These are phyloP conservation scores for Tenthredo notha DNA, from an alignment of 2,888 invertebrate genomes.

Conservation along the genomic window DNA sequence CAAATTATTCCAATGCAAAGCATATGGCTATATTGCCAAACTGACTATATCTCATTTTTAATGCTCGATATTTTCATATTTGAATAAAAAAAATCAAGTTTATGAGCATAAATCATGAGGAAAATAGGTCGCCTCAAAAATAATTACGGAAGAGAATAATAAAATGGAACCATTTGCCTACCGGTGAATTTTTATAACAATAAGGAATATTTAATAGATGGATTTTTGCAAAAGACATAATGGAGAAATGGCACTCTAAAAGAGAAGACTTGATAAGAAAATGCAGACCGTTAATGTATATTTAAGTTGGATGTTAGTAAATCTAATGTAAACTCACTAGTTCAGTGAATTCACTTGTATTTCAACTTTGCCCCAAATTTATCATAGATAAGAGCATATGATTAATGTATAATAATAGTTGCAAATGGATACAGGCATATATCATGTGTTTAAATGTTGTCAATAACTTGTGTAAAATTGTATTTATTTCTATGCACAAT, in stretches of 20 bases:
- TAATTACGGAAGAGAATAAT: background rate
- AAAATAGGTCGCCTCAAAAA: background rate
- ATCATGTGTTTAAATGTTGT: background rate
- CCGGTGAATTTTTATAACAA: background rate
- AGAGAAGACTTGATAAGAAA: no score
- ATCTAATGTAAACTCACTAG: background rate
- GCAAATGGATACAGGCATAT: background rate
- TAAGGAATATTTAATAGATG: background rate
- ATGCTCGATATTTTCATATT: background rate
- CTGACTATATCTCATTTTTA: background rate
- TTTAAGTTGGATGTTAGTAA: background rate
- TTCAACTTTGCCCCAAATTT: no score
- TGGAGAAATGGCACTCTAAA: background rate
- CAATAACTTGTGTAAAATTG: constrained; percentile 28
- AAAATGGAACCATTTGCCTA: background rate
- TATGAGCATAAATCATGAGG: background rate
- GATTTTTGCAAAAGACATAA: background rate
- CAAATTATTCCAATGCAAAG: background rate
- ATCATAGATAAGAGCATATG: no score
- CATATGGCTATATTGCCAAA: background rate
- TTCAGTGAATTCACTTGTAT: no score
- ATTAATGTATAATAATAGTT: background rate
- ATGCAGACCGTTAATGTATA: no score
- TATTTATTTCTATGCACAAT: constrained; percentile 38
- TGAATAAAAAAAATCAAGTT: background rate